These are phyloP conservation scores for Ganaspis sp. DNA, from an alignment of 1,140 invertebrate genomes.

Conservation along the genomic window DNA sequence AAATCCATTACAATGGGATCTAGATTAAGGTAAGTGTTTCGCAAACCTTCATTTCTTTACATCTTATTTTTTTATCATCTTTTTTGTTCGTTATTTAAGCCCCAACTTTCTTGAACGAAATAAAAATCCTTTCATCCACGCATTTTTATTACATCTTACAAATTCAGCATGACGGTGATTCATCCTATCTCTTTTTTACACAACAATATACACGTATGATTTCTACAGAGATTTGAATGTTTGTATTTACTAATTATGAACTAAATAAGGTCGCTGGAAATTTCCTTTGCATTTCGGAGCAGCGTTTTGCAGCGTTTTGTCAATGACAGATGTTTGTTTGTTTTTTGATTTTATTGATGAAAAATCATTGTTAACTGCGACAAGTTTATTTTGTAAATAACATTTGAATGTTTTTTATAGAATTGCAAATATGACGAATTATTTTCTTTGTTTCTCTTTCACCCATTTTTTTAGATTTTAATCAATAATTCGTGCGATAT, in stretches of 20 bases:
- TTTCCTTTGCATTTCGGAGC: neutral
- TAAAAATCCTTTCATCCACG: neutral
- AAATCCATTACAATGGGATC: conserved; percentile 69
- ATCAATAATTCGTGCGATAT: neutral
- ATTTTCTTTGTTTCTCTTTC: neutral
- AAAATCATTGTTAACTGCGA: neutral
- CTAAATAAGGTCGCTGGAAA: conserved; percentile 13
- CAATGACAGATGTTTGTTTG: neutral
- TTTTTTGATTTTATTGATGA: neutral
- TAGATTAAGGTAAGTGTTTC: conserved; percentile 67
- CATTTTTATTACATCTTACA: conserved; percentile 3
- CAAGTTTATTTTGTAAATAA: no score
- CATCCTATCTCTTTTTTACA: conserved; percentile 32
- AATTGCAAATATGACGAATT: no score
- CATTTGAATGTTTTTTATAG: no score
- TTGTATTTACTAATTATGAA: conserved; percentile 23
- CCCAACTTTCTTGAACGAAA: conserved; percentile 10
- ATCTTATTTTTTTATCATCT: conserved; percentile 19
- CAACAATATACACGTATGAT: conserved; percentile 24
- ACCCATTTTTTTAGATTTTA: neutral
- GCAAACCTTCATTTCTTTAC: conserved; percentile 33
- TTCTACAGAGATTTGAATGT: conserved; percentile 1
- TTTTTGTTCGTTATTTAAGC: neutral
- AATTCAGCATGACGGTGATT: conserved; percentile 6
- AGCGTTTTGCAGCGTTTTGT: neutral